Evolutionary conservation across 2,113 vertebrate species (phyloP).

Genomic region (Holacanthus passer): DNA sequence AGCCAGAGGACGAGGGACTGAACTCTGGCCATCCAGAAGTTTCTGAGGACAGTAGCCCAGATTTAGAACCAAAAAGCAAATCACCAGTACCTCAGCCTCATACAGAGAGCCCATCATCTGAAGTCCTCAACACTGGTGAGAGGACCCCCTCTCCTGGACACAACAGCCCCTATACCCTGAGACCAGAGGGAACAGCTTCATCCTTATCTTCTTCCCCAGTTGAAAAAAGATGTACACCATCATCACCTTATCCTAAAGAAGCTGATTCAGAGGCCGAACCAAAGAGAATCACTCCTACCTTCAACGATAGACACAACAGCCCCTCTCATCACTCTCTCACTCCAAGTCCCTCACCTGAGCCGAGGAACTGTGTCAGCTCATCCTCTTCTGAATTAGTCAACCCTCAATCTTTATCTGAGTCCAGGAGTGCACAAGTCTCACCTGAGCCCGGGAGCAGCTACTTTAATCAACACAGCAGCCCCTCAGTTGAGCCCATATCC

Average conservation of each 20-base stretch:
- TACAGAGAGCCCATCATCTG: conserved; percentile 20
- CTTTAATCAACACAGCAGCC: conserved; percentile 48
- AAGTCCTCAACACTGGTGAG: conserved; percentile 28
- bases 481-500: conserved; percentile 30
- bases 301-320: conserved; percentile 50
- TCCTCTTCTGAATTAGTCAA: conserved; percentile 48
- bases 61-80: conserved; percentile 49
- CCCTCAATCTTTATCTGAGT: conserved; percentile 22
- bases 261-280: conserved; percentile 43
- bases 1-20: conserved; percentile 15
- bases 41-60: conserved; percentile 32
- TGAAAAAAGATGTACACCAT: conserved; percentile 60
- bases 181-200: conserved; percentile 44
- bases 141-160: conserved; percentile 62
- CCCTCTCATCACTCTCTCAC: conserved; percentile 46
- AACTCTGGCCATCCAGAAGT: conserved; percentile 31
- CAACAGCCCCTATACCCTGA: conserved; percentile 37
- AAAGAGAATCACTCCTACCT: conserved; percentile 47
- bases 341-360: conserved; percentile 59
- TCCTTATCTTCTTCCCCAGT: conserved; percentile 63
- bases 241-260: conserved; percentile 40
- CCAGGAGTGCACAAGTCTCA: conserved; percentile 14
- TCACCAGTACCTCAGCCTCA: conserved; percentile 34
- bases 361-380: conserved; percentile 42
- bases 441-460: conserved; percentile 20